phyloP scores from a whole-genome alignment of 2,113 vertebrate genomes.

The Psittacula cyanocephala region DNA sequence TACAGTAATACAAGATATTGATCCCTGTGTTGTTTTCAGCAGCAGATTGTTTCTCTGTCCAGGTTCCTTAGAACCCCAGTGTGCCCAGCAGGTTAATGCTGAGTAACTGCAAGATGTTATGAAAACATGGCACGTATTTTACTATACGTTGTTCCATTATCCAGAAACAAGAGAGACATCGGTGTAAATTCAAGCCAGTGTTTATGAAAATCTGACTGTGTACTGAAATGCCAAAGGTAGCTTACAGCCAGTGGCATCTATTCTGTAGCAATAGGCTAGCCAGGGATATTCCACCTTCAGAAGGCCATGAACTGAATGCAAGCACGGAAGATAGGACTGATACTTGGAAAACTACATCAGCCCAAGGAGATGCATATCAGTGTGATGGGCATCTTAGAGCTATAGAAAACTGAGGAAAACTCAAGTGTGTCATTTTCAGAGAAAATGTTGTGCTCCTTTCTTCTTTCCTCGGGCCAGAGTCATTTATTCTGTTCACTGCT shows the following conservation, averaged over 20 bases:
- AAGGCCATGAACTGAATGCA: neutral
- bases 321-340: neutral
- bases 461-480: neutral
- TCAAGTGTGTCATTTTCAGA: conserved; percentile 35
- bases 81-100: conserved; percentile 66
- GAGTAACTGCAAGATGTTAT: conserved; percentile 51
- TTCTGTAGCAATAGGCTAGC: neutral
- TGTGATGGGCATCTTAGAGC: neutral
- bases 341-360: neutral
- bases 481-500: conserved; percentile 43
- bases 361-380: neutral
- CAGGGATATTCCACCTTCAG: neutral
- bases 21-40: conserved; percentile 52
- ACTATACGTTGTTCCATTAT: neutral
- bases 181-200: neutral
- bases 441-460: neutral
- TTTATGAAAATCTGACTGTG: neutral
- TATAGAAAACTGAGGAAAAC: neutral
- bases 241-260: neutral
- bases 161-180: neutral
- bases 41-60: conserved; percentile 52
- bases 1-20: conserved; percentile 71
- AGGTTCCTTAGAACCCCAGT: conserved; percentile 46
- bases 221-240: neutral
- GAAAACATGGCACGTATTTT: conserved; percentile 24